Base-by-base conservation (phyloP, 2,888 invertebrate species). In the Chrysolina haemoptera region DNA sequence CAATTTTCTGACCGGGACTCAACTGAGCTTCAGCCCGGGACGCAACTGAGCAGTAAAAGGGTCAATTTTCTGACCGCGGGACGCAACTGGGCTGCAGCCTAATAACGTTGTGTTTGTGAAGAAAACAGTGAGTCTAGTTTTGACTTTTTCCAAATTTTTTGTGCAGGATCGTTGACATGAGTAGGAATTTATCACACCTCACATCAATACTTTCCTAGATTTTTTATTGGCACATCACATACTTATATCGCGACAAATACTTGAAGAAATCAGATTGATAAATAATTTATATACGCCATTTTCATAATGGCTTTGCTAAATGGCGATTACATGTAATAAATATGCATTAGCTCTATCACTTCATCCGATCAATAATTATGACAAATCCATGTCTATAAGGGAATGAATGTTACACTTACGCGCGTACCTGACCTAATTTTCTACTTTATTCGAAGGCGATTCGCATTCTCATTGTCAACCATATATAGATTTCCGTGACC, bases 271-370 rank as follows among this genome's bases (percentile, higher is more conserved):
- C 14, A 27, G 11, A 27, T 59, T 16, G 10, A 35, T 59, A 27
- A 22, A 59, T 59, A 59, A 59, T 59, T 59, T n/a, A 59, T 59
- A 27, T 9, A 8, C 59, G n/a, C 22, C 22, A 27, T 14, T 59
- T 59, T 59, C 22, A 27, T 59, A 1, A 59, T 27, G 59, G 59
- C 59, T 59, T 59, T 27, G 53, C 53, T 67, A 48, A 66, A 66
- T 50, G 66, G 22, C 66, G 48, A 50, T 50, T 55, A 67, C 67
- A 41, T 67, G 16, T 27, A 40, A 67, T 67, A 18, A 67, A 67
- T 66, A 66, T 66, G 66, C 66, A 66, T 66, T 50, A 66, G 53
- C 20, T 53, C 53, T 59, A 35, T 59, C 59, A 59, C 35, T 59
- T 59, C 35, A 59, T 59, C 59, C 59, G n/a, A 27, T 35, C 16